phyloP scores from a whole-genome alignment of 2,888 invertebrate species.

The Drosophila paramelanica region DNA sequence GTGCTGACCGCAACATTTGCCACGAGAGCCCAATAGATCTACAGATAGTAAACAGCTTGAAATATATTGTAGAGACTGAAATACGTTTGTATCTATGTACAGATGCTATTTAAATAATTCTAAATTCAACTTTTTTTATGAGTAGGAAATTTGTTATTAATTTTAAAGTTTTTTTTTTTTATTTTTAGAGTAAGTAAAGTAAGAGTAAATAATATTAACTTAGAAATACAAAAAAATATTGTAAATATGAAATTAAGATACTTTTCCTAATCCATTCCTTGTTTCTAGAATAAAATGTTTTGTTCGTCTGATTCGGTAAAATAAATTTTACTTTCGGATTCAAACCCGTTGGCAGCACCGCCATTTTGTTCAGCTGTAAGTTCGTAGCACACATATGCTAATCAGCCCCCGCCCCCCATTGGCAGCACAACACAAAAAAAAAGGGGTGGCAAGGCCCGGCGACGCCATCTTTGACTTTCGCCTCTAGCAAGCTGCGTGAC shows the following conservation, averaged over 20 bases:
- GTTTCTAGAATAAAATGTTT: no score
- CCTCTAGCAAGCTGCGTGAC: slow-evolving; percentile 19
- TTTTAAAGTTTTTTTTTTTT: no score
- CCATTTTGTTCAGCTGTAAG: slow-evolving; percentile 44
- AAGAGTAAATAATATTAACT: no score
- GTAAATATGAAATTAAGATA: no score
- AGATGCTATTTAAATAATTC: no score
- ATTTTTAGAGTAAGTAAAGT: no score
- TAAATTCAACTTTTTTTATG: no score
- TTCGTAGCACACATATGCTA: slow-evolving; percentile 57
- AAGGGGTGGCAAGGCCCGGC: slow-evolving; percentile 60
- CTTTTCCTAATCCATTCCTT: no score
- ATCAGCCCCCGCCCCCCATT: slow-evolving; percentile 50
- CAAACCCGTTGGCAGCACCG: not conserved
- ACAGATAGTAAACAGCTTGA: not conserved
- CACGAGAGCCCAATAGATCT: slow-evolving; percentile 20
- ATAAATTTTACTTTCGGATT: not conserved
- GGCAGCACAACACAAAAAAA: slow-evolving; percentile 29
- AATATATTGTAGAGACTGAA: not conserved
- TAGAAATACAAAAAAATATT: no score
- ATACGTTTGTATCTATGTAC: no score
- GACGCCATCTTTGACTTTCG: slow-evolving; percentile 65
- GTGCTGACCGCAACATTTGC: slow-evolving; percentile 58
- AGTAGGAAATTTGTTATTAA: no score
- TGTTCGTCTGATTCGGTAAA: no score